phyloP scores from a whole-genome alignment of 2,888 invertebrate species.

The Eupeodes latifasciatus region DNA sequence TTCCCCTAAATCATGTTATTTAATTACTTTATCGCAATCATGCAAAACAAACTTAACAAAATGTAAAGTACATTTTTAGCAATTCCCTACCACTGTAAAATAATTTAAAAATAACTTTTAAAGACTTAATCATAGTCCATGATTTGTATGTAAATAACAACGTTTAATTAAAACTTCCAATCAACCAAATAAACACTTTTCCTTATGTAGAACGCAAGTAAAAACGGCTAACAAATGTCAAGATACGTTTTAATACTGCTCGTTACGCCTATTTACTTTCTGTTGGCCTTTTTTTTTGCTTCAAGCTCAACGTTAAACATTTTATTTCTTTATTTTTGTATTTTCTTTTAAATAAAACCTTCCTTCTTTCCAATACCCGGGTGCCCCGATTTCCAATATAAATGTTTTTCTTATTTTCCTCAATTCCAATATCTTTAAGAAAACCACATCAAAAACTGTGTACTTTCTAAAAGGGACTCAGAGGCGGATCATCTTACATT shows the following conservation, averaged over 20 bases:
- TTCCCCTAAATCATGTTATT: too few relatives aligned
- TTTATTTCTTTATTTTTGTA: background rate
- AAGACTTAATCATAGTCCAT: too few relatives aligned
- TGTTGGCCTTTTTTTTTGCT: background rate
- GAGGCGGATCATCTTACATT: background rate
- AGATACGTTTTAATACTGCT: background rate
- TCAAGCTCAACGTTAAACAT: background rate
- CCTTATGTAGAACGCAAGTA: background rate
- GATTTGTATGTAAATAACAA: too few relatives aligned
- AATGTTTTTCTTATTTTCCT: background rate
- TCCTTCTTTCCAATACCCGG: background rate
- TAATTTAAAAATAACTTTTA: too few relatives aligned
- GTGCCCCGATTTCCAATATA: slow-evolving; percentile 9
- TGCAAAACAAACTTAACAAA: too few relatives aligned
- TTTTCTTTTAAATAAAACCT: background rate
- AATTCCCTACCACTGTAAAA: too few relatives aligned
- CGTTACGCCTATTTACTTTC: background rate
- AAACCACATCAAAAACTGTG: background rate
- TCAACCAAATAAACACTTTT: background rate
- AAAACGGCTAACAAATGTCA: background rate
- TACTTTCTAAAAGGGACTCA: background rate
- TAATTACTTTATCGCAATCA: too few relatives aligned
- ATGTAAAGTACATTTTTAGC: too few relatives aligned
- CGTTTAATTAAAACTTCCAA: background rate
- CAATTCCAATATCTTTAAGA: background rate